phyloP scores from a whole-genome alignment of 1,140 invertebrate genomes.

The Agrypnia vestita region DNA sequence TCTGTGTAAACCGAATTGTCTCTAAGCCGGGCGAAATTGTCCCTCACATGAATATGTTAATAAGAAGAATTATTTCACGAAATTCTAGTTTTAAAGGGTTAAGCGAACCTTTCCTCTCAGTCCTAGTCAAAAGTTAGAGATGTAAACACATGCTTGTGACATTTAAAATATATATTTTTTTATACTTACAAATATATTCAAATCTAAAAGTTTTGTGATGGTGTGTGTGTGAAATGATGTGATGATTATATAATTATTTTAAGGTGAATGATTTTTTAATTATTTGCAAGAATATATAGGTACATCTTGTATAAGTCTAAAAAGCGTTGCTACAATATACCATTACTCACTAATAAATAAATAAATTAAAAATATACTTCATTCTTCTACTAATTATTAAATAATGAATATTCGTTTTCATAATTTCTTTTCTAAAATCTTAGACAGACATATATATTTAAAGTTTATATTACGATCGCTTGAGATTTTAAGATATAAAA shows the following conservation, averaged over 20 bases:
- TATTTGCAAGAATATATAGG: too few species aligned
- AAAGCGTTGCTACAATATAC: too few species aligned
- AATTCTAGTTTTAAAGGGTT: conserved; percentile 55
- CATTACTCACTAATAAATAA: too few species aligned
- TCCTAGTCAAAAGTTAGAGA: conserved; percentile 28
- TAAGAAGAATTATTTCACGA: conserved; percentile 51
- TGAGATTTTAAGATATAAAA: too few species aligned
- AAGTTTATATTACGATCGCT: too few species aligned
- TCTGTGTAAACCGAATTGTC: conserved; percentile 57
- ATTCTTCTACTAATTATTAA: too few species aligned
- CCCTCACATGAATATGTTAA: conserved; percentile 52
- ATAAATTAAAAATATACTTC: too few species aligned
- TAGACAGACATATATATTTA: too few species aligned
- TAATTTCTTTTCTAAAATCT: too few species aligned
- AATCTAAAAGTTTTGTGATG: neutral
- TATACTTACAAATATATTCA: neutral
- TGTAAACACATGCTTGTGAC: conserved; percentile 11
- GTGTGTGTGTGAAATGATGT: neutral
- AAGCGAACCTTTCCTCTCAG: conserved; percentile 26
- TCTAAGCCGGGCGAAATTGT: conserved; percentile 53
- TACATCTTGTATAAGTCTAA: too few species aligned
- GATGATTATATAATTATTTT: neutral
- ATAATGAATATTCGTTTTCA: too few species aligned
- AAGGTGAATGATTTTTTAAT: neutral
- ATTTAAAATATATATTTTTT: too few species aligned